Base-by-base conservation (phyloP, 2,113 vertebrate species). In the Bagarius yarrelli region DNA sequence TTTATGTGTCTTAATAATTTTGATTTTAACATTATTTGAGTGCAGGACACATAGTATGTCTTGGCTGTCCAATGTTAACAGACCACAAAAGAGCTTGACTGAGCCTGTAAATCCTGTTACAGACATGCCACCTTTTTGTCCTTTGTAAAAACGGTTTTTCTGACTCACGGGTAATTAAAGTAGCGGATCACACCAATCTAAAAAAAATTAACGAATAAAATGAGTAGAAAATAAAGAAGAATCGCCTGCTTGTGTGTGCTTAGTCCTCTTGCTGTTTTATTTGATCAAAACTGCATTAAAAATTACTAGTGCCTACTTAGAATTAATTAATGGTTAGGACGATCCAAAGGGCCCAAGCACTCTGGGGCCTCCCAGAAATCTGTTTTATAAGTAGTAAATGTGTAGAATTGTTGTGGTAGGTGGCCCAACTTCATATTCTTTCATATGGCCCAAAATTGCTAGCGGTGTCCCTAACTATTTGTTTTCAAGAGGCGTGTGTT, bases 1-100 rank as follows among this genome's bases (percentile, higher is more conserved):
- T 11, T 75, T 84, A 78, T 78, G 30, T 70, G 80, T 56, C n/a
- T 69, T 67, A 50, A 73, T 72, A 50, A 32, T 73, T 73, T 55
- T 73, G 32, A 73, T 73, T 53, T 27, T 53, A 32, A 53, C 25
- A 53, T 8, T 72, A 47, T 9, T 19, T 19, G n/a, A 53, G 4
- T 52, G 25, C 18, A 21, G 27, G 67, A 18, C 67, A 27, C 16
- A 8, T 52, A 6, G 27, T 71, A 23, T 30, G n/a, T 53, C 25
- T 32, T 72, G 50, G 70, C 18, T 55, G 50, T 71, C 12, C 12
- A 55, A 73, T 73, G 50, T 72, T 72, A 18, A 72, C 19, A 25
- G 25, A 72, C 47, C 52, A 9, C 21, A 27, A 18, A 21, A 32
- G 13, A 72, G 1, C 16, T 72, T 30, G 47, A 53, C 19, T 32